These are phyloP conservation scores for Lycaena phlaeas DNA, from an alignment of 2,888 invertebrate genomes.

Conservation along the genomic window DNA sequence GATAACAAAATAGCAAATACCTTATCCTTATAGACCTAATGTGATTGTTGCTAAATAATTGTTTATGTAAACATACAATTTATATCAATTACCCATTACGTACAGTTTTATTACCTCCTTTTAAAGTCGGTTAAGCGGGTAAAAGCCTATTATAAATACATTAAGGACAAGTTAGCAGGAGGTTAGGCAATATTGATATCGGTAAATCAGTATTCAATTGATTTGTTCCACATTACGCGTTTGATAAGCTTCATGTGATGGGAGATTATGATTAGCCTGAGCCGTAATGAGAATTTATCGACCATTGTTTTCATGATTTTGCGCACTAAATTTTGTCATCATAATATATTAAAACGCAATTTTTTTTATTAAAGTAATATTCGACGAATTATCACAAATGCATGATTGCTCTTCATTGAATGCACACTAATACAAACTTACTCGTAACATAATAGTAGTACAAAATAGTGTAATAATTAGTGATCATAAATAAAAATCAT, in stretches of 20 bases:
- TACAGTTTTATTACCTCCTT: not conserved
- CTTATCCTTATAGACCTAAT: too few relatives aligned
- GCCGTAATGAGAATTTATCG: not conserved
- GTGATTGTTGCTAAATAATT: too few relatives aligned
- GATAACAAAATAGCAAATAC: too few relatives aligned
- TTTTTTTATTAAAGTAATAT: not conserved
- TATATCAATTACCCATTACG: too few relatives aligned
- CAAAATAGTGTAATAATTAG: too few relatives aligned
- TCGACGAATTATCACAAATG: too few relatives aligned
- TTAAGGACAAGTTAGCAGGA: not conserved
- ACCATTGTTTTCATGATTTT: not conserved
- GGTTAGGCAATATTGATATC: constrained; percentile 10
- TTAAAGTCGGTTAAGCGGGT: not conserved
- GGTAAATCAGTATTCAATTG: constrained; percentile 22
- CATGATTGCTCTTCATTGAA: too few relatives aligned
- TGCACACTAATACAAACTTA: too few relatives aligned
- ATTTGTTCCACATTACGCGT: constrained; percentile 24
- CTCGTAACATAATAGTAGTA: too few relatives aligned
- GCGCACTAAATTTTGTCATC: not conserved
- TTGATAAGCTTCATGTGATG: constrained; percentile 23
- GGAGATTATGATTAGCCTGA: constrained; percentile 19
- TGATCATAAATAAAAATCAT: too few relatives aligned
- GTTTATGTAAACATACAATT: too few relatives aligned
- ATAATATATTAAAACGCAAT: not conserved
- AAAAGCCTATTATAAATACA: not conserved